Evolutionary conservation across 2,113 vertebrate species (phyloP), one percentile per base, ranked within the genome.

Genomic region (Pedionomus torquatus): DNA sequence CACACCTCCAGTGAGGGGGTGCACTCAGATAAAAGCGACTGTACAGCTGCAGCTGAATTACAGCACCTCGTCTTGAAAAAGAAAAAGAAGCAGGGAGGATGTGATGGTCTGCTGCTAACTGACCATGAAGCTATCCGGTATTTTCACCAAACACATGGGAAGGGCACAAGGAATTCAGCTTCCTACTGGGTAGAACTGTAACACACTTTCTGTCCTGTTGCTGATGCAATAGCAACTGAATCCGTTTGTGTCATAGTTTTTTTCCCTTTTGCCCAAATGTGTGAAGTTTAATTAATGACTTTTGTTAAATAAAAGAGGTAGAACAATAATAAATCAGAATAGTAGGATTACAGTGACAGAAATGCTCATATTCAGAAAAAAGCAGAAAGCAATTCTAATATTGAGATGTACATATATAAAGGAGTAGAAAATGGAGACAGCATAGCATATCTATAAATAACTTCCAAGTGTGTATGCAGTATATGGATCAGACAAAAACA

Each of bases 361-460:
- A 93, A 76, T 74, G 19, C 51, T 89, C 51, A 37, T 28, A n/a
- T 78, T 77, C 70, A 83, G 33, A 72, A 78, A 44, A 76, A 93
- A 39, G 20, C 84, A 89, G 66, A 87, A 91, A 93, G 37, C 49
- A 85, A 84, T 44, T 75, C 55, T 64, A 77, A 72, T 77, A 60
- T 18, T 57, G 17, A 83, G 70, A 96, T 20, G 57, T 17, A 83
- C 9, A 44, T 25, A 44, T 26, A 58, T 31, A 44, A 79, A 52
- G 25, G n/a, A 9, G 25, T 49, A 61, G 89, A 83, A 94, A 85
- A 91, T 68, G 63, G 44, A 79, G 89, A 66, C 30, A 92, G 83
- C 60, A 58, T 28, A 76, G 58, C 79, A 23, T 41, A 54, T 83
- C 90, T 95, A 86, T 93, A 93, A 94, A 96, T 94, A 94, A 87